Evolutionary conservation across 1,140 invertebrate genomes (phyloP).

Genomic region (Apolygus lucorum): DNA sequence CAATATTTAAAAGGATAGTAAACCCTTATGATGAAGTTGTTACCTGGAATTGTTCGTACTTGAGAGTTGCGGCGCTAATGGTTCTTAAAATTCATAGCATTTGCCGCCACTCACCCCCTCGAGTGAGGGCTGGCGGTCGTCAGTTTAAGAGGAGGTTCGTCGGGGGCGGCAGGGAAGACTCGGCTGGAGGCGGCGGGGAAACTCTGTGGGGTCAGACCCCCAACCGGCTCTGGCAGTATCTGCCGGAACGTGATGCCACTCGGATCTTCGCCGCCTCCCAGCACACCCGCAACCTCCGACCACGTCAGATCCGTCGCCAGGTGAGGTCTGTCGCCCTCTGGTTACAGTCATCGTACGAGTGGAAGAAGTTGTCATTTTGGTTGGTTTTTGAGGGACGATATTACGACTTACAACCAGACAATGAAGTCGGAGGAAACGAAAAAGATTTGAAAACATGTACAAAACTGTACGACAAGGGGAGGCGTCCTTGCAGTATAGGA

Average conservation of each 20-base stretch:
- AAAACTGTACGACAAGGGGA: constrained; percentile 64
- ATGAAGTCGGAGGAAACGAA: background rate
- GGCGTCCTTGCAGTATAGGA: constrained; percentile 61
- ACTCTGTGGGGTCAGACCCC: too few species aligned
- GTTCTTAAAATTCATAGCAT: too few species aligned
- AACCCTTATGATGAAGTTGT: too few species aligned
- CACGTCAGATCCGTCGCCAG: background rate
- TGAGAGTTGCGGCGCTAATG: too few species aligned
- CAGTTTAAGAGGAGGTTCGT: too few species aligned
- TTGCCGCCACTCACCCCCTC: too few species aligned
- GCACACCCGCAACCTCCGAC: background rate
- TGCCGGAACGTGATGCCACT: background rate
- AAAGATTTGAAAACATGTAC: constrained; percentile 45
- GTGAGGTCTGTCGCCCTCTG: background rate
- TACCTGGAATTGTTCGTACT: too few species aligned
- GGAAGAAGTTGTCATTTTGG: background rate
- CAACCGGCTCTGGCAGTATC: too few species aligned
- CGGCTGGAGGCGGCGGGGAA: too few species aligned
- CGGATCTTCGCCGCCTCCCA: background rate
- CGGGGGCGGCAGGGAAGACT: too few species aligned
- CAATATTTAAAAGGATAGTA: too few species aligned
- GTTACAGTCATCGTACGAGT: background rate
- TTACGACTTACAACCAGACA: background rate
- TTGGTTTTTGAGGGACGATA: background rate
- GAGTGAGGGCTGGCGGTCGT: too few species aligned